Percentiles rank a stretch among this genome's conserved stretches.
Evolutionary conservation across 2,888 invertebrate genomes (phyloP).

Genomic region (Dolomedes plantarius): DNA sequence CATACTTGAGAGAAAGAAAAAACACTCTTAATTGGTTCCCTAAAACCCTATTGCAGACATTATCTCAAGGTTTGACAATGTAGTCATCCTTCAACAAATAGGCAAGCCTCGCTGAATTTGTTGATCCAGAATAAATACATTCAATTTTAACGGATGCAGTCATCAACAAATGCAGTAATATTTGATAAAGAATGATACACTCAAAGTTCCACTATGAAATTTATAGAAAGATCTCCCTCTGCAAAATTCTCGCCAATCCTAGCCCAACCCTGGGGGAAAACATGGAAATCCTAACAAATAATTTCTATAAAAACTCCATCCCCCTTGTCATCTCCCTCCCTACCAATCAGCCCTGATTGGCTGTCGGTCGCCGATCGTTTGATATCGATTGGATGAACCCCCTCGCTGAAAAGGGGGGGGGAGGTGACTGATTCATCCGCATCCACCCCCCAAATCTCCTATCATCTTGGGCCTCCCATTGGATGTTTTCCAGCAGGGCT

Average conservation of each 20-base stretch:
- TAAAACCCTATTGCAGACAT: too few relatives aligned
- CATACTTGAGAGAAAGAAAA: too few relatives aligned
- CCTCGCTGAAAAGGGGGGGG: conserved; percentile 15
- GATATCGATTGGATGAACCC: conserved; percentile 65
- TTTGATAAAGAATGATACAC: too few relatives aligned
- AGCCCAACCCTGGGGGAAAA: neutral
- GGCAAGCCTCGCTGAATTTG: too few relatives aligned
- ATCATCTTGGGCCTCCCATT: conserved; percentile 65
- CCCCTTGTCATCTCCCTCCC: conserved; percentile 25
- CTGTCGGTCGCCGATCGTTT: conserved; percentile 51
- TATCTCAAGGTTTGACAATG: too few relatives aligned
- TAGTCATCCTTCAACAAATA: too few relatives aligned
- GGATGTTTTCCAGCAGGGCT: conserved; percentile 51
- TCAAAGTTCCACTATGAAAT: too few relatives aligned
- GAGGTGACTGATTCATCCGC: conserved; percentile 61
- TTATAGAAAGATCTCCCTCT: too few relatives aligned
- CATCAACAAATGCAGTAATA: too few relatives aligned
- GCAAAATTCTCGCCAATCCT: neutral
- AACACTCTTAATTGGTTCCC: too few relatives aligned
- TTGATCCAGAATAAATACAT: too few relatives aligned
- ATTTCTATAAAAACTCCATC: conserved; percentile 37
- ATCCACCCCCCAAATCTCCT: conserved; percentile 37
- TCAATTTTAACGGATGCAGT: too few relatives aligned
- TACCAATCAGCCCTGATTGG: conserved; percentile 40
- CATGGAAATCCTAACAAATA: neutral